Base-by-base conservation (phyloP, 2,797 vertebrate species). In the Tapirus indicus region DNA sequence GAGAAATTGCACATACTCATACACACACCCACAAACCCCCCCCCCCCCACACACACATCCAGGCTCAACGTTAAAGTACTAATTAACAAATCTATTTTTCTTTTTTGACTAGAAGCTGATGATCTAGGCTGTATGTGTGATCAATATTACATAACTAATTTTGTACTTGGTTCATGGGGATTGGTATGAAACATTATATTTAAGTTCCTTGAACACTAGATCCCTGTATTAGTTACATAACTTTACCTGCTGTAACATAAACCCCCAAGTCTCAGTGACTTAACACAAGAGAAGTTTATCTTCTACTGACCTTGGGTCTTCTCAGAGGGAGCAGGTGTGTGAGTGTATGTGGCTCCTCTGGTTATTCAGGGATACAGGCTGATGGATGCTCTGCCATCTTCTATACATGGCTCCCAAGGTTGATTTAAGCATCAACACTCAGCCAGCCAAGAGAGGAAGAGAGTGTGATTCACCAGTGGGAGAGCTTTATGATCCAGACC, bases 1-100 rank as follows among this genome's bases (percentile, higher is more conserved):
- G 32, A 62, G 11, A 56, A 47, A 35, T 44, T 47, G 49, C 3
- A 2, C 18, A 6, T 1, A 6, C 0, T 21, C 12, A 52, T 1
- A 6, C 23, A 18, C 25, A 6, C 6, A 32, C 38, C 38, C 38
- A 38, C 38, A 38, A 38, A 38, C 38, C 2, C 38, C 38, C 38
- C n/a, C n/a, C n/a, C n/a, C n/a, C n/a, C 32, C 9, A 38, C 23
- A 32, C 16, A 75, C 20, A 77, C 0, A 56, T 35, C 4, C 9
- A 72, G 18, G 54, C 1, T 96, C 32, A 85, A 94, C 95, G 68
- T 66, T 94, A 84, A 84, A 78, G 20, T 88, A 72, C 20, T 91
- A 68, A 62, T 85, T 79, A 54, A 62, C 7, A 80, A 44, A 23
- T 32, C 16, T 68, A n/a, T 68, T 85, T 84, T 77, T 35, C 17